Conservation (phyloP, 2,888 invertebrate species). For the Camponotus fellah region DNA sequence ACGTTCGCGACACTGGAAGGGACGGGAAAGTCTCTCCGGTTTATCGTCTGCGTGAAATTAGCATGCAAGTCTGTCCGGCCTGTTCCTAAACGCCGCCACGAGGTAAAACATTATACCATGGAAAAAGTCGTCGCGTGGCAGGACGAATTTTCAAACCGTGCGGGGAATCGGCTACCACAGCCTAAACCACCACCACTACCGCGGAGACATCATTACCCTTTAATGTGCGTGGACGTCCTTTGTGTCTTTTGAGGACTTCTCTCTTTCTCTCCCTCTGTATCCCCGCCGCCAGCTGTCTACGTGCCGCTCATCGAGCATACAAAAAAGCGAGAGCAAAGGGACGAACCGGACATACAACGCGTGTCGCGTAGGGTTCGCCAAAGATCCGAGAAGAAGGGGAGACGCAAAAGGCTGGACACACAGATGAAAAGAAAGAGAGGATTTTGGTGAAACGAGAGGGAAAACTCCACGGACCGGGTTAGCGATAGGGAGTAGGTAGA, state of each 20-base stretch:
- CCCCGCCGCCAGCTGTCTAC: conserved; percentile 41
- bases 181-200: conserved; percentile 67
- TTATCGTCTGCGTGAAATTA: conserved; percentile 66
- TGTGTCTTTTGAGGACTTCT: conserved; percentile 77
- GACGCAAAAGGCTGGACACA: background rate
- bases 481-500: conserved; percentile 60
- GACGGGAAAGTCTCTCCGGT: conserved; percentile 52
- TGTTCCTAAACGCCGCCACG: conserved; percentile 62
- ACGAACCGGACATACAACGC: conserved; percentile 75
- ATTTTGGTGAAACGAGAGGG: conserved; percentile 64
- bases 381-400: conserved; percentile 17
- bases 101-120: conserved; percentile 67
- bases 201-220: conserved; percentile 81
- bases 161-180: conserved; percentile 63
- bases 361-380: conserved; percentile 68
- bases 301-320: conserved; percentile 71
- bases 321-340: conserved; percentile 78
- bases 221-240: conserved; percentile 83
- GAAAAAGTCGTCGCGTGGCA: conserved; percentile 72
- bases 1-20: conserved; percentile 43
- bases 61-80: conserved; percentile 66
- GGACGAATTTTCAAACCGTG: conserved; percentile 71
- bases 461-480: conserved; percentile 58
- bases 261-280: conserved; percentile 4
- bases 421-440: conserved; percentile 24